Evolutionary conservation across 2,113 vertebrate species (phyloP).

Genomic region (Gnathonemus longibarbis): DNA sequence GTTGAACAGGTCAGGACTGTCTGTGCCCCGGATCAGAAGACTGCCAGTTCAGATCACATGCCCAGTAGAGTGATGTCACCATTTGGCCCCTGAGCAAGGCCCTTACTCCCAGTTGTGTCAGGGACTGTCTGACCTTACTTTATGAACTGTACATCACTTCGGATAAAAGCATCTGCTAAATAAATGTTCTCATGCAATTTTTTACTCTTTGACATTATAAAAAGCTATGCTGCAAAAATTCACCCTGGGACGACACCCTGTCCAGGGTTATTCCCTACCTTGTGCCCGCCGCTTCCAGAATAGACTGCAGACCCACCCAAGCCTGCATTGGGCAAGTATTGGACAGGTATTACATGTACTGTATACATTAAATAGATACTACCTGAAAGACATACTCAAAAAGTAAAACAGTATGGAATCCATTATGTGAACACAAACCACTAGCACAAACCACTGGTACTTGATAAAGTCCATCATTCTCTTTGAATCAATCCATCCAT

Average conservation of each 20-base stretch:
- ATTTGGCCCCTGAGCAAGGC: too few species aligned
- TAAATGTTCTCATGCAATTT: not conserved
- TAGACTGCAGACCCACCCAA: too few species aligned
- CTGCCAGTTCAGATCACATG: too few species aligned
- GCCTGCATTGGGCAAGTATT: not conserved
- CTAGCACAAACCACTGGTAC: not conserved
- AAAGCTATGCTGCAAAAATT: not conserved
- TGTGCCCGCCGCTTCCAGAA: too few species aligned
- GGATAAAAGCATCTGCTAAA: too few species aligned
- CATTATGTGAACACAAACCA: not conserved
- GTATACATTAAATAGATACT: not conserved
- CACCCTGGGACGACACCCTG: not conserved
- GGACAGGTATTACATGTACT: not conserved
- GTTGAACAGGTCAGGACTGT: too few species aligned
- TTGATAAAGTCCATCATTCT: not conserved
- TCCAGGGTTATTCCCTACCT: too few species aligned
- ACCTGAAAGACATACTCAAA: not conserved
- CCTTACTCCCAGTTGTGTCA: too few species aligned
- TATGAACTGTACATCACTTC: too few species aligned
- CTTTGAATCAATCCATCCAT: not conserved
- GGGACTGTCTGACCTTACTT: too few species aligned
- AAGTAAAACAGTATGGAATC: not conserved
- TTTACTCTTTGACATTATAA: not conserved
- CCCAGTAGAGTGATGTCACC: too few species aligned
- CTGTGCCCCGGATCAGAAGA: too few species aligned